Evolutionary conservation across 2,797 vertebrate genomes (phyloP).

Genomic region (Oryzias dopingdopingensis): DNA sequence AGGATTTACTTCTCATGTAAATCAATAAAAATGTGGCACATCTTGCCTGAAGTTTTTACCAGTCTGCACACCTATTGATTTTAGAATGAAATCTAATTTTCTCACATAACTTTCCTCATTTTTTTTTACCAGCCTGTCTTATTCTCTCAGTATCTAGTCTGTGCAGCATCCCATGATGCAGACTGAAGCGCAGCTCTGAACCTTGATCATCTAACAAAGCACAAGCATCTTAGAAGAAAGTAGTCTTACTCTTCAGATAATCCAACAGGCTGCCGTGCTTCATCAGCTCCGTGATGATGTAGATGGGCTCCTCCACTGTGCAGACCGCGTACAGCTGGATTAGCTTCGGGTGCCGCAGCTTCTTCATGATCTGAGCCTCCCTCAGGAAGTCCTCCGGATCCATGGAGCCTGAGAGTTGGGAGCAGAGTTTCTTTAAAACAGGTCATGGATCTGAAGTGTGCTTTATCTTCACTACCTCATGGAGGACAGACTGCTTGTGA

Average conservation of each 20-base stretch:
- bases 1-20: too few relatives aligned
- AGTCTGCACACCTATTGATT: too few relatives aligned
- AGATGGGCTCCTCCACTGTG: slow-evolving; percentile 91
- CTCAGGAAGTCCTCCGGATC: slow-evolving; percentile 88
- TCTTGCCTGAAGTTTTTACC: too few relatives aligned
- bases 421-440: not conserved
- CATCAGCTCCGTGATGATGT: slow-evolving; percentile 98
- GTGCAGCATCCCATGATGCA: too few relatives aligned
- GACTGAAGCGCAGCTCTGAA: not conserved
- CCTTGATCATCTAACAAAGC: slow-evolving; percentile 15
- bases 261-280: slow-evolving; percentile 89
- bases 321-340: slow-evolving; percentile 98
- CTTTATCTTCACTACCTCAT: too few relatives aligned
- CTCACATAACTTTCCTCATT: too few relatives aligned
- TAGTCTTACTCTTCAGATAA: slow-evolving; percentile 88
- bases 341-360: slow-evolving; percentile 88
- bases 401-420: slow-evolving; percentile 83
- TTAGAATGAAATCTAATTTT: too few relatives aligned
- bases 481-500: too few relatives aligned
- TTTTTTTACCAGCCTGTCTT: too few relatives aligned
- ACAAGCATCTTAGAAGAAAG: not conserved
- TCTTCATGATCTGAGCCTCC: slow-evolving; percentile 97
- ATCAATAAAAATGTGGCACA: too few relatives aligned
- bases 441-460: not conserved
- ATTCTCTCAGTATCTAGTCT: too few relatives aligned